A percentile compares a stretch with the other conserved stretches of the same genome.
Evolutionary conservation across 2,797 vertebrate species (phyloP).

Genomic region (Hafferia zeledoni): DNA sequence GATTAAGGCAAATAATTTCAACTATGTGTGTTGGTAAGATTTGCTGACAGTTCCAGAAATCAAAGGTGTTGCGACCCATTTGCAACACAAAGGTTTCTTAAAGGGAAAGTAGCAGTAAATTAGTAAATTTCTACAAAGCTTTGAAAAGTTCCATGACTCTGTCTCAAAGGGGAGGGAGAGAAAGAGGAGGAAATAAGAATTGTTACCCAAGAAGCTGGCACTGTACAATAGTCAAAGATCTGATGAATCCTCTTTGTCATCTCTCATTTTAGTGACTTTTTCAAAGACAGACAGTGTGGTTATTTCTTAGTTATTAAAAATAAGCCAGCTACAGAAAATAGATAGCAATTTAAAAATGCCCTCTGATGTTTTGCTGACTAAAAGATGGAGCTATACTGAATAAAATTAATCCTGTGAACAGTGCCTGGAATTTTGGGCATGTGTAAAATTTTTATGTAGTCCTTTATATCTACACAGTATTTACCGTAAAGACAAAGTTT

Average conservation of each 20-base stretch:
- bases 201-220: background rate
- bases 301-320: background rate
- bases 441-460: background rate
- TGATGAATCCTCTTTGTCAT: background rate
- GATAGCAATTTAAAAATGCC: slow-evolving; percentile 12
- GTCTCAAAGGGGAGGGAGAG: background rate
- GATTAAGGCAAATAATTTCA: background rate
- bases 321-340: background rate
- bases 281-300: background rate
- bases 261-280: background rate
- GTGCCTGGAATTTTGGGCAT: background rate
- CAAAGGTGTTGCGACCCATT: too few relatives aligned
- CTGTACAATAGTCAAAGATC: background rate
- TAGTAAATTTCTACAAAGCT: background rate
- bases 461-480: background rate
- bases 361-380: slow-evolving; percentile 34
- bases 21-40: background rate
- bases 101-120: background rate
- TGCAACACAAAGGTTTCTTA: background rate
- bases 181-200: background rate
- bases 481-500: background rate
- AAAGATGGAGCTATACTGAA: background rate
- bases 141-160: background rate
- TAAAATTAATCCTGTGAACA: background rate
- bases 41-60: background rate